Evolutionary conservation across 2,888 invertebrate species (phyloP), one percentile per base, ranked within the genome.

Genomic region (Papilio elwesi): DNA sequence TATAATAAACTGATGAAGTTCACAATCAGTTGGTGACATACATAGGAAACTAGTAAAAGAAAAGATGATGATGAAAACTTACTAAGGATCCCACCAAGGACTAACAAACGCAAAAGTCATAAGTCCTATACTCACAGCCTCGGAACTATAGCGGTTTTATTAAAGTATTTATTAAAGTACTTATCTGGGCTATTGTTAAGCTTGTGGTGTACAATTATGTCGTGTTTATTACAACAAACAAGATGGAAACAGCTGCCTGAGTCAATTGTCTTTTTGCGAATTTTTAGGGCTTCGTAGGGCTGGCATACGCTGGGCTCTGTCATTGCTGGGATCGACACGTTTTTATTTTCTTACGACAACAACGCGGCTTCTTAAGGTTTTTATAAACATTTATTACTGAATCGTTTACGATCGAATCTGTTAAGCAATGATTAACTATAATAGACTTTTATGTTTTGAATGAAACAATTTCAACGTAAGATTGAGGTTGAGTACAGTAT

Each of bases 241-340:
- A 79, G 77, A 76, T 75, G 74, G 66, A 75, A 80, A 72, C 77
- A 78, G 78, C 79, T 78, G 79, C 76, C 74, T 64, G 70, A 71
- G 67, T 74, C 75, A 75, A 76, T 76, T 75, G 78, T 81, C 78
- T 78, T 84, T 84, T 83, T 85, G 78, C 78, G 70, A 78, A 81
- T 80, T 85, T 80, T 78, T 87, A 87, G 75, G 84, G 86, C 83
- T 86, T 87, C 83, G 77, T 82, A 82, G 78, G 79, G 70, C 64
- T 15, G 53, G 73, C 76, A 76, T 69, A 72, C 72, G 75, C 71
- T 75, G 74, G 26, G 74, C 75, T 78, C 78, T 76, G 76, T 79
- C 75, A 78, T 69, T 76, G 72, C 71, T 66, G 73, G 75, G 76
- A 70, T 71, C 77, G 74, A 75, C 71, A 76, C 66, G 67, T 64